phyloP scores from a whole-genome alignment of 2,888 invertebrate species.

The Chaitophorus viminalis region DNA sequence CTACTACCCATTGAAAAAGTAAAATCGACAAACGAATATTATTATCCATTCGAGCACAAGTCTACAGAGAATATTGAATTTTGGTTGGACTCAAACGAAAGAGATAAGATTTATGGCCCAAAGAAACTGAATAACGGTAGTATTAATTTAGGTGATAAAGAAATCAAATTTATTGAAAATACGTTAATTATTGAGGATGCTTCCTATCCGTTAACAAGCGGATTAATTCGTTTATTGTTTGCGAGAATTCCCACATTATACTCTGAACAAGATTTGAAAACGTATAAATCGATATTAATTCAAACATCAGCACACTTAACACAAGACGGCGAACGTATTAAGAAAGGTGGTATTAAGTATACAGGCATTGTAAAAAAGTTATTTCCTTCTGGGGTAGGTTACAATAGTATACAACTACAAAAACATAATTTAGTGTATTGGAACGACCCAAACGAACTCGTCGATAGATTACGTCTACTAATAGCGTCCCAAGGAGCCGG shows the following conservation, averaged over 20 bases:
- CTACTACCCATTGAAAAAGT: too few relatives aligned
- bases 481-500: too few relatives aligned
- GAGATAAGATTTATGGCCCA: neutral
- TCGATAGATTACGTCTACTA: too few relatives aligned
- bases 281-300: neutral
- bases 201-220: neutral
- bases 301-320: constrained; percentile 8
- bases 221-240: neutral
- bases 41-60: neutral
- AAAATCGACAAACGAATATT: neutral
- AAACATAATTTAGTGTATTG: constrained; percentile 19
- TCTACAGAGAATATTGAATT: neutral
- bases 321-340: neutral
- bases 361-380: neutral
- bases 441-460: constrained; percentile 32
- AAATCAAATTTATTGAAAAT: neutral
- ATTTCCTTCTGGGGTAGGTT: neutral
- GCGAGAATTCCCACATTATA: neutral
- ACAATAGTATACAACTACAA: neutral
- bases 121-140: neutral
- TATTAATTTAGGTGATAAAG: neutral
- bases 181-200: neutral
- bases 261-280: too few relatives aligned
- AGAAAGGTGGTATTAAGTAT: neutral
- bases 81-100: neutral